Evolutionary conservation across 2,797 vertebrate genomes (phyloP).

Genomic region (Crocidura indochinensis): DNA sequence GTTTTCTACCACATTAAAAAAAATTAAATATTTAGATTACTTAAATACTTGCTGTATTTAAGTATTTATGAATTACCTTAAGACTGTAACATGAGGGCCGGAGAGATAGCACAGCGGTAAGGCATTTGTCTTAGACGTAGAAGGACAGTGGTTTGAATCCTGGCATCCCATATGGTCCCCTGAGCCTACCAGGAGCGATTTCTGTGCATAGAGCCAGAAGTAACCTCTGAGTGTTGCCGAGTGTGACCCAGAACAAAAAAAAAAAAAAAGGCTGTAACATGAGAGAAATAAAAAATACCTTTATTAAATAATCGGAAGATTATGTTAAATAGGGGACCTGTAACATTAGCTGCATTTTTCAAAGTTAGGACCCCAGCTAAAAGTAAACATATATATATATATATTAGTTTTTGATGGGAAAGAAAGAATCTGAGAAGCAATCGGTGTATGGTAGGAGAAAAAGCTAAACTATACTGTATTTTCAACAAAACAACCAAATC

Average conservation of each 20-base stretch:
- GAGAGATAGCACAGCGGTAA: too few relatives aligned
- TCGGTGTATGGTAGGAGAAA: slow-evolving; percentile 5
- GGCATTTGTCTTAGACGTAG: too few relatives aligned
- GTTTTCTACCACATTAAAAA: slow-evolving; percentile 47
- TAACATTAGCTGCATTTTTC: slow-evolving; percentile 62
- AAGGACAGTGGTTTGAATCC: too few relatives aligned
- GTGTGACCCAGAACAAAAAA: too few relatives aligned
- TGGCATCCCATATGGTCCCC: too few relatives aligned
- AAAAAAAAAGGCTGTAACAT: too few relatives aligned
- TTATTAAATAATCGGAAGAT: background rate
- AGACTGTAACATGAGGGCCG: background rate
- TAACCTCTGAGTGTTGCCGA: too few relatives aligned
- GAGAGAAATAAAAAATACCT: background rate
- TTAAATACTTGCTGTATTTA: background rate
- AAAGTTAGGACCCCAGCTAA: slow-evolving; percentile 33
- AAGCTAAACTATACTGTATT: background rate
- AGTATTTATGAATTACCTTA: background rate
- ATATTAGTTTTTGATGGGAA: background rate
- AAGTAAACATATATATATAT: slow-evolving; percentile 61
- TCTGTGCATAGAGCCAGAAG: too few relatives aligned
- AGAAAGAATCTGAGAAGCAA: slow-evolving; percentile 5
- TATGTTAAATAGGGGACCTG: slow-evolving; percentile 43
- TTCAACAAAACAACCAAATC: slow-evolving; percentile 13
- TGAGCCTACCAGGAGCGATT: too few relatives aligned
- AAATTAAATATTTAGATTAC: slow-evolving; percentile 61